A percentile compares a stretch with the other conserved stretches of the same genome.
Evolutionary conservation across 1,140 invertebrate species (phyloP).

Genomic region (Danaus melanippus): DNA sequence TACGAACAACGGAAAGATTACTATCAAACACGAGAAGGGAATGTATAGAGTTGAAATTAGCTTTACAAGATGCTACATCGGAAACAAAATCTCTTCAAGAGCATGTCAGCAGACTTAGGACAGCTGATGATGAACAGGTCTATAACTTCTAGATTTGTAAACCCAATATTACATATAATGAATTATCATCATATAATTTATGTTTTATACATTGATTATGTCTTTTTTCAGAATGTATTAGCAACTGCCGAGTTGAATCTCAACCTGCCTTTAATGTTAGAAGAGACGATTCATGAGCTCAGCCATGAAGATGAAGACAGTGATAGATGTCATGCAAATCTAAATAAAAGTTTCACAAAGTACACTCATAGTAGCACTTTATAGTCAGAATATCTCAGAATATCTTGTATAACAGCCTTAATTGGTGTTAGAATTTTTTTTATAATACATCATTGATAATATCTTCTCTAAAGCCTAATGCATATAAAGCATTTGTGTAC

Average conservation of each 20-base stretch:
- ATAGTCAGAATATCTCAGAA: conserved; percentile 12
- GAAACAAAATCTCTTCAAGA: conserved; percentile 62
- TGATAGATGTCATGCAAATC: conserved; percentile 26
- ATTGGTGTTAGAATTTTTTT: too few species aligned
- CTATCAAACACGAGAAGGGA: conserved; percentile 63
- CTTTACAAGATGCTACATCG: conserved; percentile 63
- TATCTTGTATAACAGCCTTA: too few species aligned
- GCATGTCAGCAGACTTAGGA: conserved; percentile 44
- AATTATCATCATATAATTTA: background rate
- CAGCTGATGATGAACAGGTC: conserved; percentile 40
- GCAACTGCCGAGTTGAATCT: conserved; percentile 29
- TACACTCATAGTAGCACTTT: conserved; percentile 50
- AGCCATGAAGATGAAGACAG: conserved; percentile 56
- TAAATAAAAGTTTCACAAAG: conserved; percentile 37
- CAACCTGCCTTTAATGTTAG: conserved; percentile 44
- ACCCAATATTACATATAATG: conserved; percentile 1
- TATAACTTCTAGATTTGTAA: conserved; percentile 8
- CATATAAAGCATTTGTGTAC: too few species aligned
- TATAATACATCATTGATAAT: too few species aligned
- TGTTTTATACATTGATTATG: too few species aligned
- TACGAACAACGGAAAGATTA: conserved; percentile 58
- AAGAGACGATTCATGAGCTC: conserved; percentile 52
- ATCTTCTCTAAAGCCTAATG: too few species aligned
- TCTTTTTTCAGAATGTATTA: conserved; percentile 37
- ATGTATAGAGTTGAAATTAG: conserved; percentile 65